A percentile compares a stretch with the other conserved stretches of the same genome.
phyloP scores from a whole-genome alignment of 2,113 vertebrate species.

The Cathartes aura region DNA sequence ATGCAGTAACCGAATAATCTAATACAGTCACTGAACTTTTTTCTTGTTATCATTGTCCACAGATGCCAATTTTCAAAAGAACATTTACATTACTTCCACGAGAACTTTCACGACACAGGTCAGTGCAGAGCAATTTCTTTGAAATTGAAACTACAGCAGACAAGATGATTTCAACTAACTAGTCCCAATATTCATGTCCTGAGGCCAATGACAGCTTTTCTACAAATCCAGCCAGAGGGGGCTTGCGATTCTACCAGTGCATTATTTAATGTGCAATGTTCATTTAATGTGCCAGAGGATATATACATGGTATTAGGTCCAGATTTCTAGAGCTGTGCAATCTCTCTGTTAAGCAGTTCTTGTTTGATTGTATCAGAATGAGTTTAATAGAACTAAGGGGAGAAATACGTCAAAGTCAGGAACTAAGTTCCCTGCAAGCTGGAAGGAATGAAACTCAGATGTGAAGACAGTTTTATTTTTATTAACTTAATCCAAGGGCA shows the following conservation, averaged over 20 bases:
- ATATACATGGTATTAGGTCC: rapidly evolving
- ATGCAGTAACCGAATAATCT: neutral
- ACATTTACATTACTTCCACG: neutral
- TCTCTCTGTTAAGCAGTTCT: neutral
- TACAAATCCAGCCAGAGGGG: neutral
- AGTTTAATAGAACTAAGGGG: neutral
- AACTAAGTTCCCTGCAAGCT: neutral
- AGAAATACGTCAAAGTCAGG: neutral
- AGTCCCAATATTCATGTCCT: neutral
- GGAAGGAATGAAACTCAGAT: neutral
- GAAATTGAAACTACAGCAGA: neutral
- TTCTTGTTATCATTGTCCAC: neutral
- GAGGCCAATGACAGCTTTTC: neutral
- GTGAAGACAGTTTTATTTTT: neutral
- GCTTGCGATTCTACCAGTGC: neutral
- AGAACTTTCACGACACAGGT: neutral
- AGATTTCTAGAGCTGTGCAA: neutral
- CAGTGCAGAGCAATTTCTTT: neutral
- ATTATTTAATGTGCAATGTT: neutral
- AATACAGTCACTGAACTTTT: neutral
- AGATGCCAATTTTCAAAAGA: neutral
- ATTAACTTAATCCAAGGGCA: neutral
- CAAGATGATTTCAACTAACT: neutral
- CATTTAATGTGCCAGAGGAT: neutral
- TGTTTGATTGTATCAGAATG: neutral